Conservation (phyloP, 2,113 vertebrate genomes). For the Orientallactaga bullata region DNA sequence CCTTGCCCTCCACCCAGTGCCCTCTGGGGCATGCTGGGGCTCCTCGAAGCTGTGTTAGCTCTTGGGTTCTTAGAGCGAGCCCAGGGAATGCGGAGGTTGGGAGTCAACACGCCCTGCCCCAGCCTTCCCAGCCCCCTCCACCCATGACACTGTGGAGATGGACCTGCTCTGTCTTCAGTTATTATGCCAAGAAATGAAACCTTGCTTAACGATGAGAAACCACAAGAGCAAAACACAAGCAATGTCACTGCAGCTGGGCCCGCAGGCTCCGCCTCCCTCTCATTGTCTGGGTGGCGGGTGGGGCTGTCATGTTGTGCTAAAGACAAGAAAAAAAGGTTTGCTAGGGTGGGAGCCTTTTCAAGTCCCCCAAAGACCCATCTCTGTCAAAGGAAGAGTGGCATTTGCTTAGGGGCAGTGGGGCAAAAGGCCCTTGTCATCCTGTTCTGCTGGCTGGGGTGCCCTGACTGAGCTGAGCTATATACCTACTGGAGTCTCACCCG, state of each 20-base stretch:
- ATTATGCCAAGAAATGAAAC: constrained; percentile 87
- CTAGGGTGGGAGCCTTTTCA: background rate
- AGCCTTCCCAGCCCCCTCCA: background rate
- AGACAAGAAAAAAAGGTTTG: background rate
- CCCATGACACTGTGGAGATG: constrained; percentile 63
- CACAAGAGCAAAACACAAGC: constrained; percentile 86
- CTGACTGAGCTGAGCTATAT: rapidly evolving
- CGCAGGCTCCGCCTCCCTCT: constrained; percentile 9
- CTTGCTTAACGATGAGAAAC: constrained; percentile 89
- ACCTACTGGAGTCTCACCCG: background rate
- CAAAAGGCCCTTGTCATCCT: background rate
- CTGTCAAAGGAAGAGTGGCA: background rate
- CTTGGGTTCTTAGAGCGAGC: background rate
- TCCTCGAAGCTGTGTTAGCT: background rate
- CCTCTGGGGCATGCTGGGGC: background rate
- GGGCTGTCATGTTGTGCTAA: background rate
- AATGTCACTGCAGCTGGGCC: constrained; percentile 64
- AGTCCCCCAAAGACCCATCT: background rate
- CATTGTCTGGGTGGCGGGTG: background rate
- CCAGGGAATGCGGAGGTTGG: background rate
- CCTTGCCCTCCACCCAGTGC: background rate
- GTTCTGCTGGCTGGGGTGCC: background rate
- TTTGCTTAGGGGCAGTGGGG: background rate
- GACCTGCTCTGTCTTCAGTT: constrained; percentile 73
- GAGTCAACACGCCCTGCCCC: rapidly evolving